phyloP scores from a whole-genome alignment of 2,888 invertebrate genomes.

The Pristionchus entomophagus region DNA sequence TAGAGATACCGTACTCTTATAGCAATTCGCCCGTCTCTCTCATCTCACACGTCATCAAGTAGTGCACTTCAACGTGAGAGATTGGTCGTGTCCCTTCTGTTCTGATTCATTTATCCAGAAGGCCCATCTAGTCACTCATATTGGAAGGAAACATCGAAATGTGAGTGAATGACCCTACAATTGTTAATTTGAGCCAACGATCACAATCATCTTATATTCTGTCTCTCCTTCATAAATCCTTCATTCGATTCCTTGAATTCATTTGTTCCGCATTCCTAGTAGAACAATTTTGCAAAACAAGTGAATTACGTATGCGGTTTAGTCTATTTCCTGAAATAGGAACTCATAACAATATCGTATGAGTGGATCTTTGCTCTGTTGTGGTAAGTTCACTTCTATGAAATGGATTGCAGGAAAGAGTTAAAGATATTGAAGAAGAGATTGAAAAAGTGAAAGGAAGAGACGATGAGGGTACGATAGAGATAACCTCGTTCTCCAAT shows the following conservation, averaged over 20 bases:
- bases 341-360: too few relatives aligned
- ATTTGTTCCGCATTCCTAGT: too few relatives aligned
- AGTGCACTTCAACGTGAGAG: constrained; percentile 59
- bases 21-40: constrained; percentile 61
- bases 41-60: constrained; percentile 64
- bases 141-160: constrained; percentile 55
- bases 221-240: not conserved
- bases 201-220: not conserved
- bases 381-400: too few relatives aligned
- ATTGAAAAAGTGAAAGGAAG: constrained; percentile 8
- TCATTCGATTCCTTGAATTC: too few relatives aligned
- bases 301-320: too few relatives aligned
- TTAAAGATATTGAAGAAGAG: not conserved
- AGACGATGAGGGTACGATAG: constrained; percentile 22
- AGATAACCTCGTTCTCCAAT: not conserved
- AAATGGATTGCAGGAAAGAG: not conserved
- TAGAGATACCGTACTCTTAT: constrained; percentile 36
- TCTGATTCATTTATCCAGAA: constrained; percentile 59
- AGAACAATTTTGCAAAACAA: too few relatives aligned
- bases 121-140: constrained; percentile 57
- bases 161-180: constrained; percentile 13
- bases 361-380: too few relatives aligned
- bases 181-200: not conserved
- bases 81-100: constrained; percentile 56
- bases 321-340: too few relatives aligned